phyloP scores from a whole-genome alignment of 1,140 invertebrate genomes.

The Rhopalosiphum padi region DNA sequence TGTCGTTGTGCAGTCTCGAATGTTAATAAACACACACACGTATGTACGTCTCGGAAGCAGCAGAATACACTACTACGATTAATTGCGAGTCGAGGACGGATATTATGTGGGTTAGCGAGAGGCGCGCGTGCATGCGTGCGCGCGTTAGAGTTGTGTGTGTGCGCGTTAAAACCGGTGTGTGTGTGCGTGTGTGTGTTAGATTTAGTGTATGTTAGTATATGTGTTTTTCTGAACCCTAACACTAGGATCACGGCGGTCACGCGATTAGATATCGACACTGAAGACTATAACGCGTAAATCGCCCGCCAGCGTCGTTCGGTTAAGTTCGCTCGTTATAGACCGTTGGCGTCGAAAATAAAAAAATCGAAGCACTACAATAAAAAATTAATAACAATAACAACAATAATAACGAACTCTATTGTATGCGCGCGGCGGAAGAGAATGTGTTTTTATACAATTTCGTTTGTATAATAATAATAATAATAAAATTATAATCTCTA shows the following conservation, averaged over 20 bases:
- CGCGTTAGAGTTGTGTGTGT: neutral
- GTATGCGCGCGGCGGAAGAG: neutral
- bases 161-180: too few species aligned
- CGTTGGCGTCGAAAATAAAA: neutral
- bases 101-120: neutral
- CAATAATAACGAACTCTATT: neutral
- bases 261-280: neutral
- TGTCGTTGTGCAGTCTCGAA: neutral
- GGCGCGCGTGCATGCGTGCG: neutral
- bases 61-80: constrained; percentile 5
- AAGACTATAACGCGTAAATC: neutral
- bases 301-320: neutral
- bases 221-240: constrained; percentile 11
- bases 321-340: neutral
- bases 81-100: constrained; percentile 18
- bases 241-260: constrained; percentile 27
- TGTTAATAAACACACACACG: neutral
- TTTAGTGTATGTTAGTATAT: neutral
- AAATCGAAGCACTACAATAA: neutral
- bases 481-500: neutral
- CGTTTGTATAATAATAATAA: constrained; percentile 8
- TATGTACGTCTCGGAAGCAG: constrained; percentile 16
- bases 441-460: neutral
- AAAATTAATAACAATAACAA: neutral
- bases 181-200: too few species aligned